Percentiles rank a stretch among this genome's conserved stretches.
Evolutionary conservation across 53 echinoderm and acorn worm species (phyloP).

Genomic region (Luidia sarsii): DNA sequence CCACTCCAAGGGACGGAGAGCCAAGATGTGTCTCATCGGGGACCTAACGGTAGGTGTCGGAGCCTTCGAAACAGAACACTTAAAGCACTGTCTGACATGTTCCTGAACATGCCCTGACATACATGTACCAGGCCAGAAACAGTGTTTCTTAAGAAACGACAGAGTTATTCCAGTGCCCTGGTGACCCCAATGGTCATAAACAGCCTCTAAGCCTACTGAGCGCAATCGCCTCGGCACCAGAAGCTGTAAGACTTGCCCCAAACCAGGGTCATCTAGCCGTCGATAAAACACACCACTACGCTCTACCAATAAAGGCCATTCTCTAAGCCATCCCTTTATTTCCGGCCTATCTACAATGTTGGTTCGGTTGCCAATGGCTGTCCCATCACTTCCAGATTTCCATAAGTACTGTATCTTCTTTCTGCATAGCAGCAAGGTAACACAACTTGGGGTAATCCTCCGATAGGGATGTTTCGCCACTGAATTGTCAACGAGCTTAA

Average conservation of each 20-base stretch:
- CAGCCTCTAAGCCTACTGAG: neutral
- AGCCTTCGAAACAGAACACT: neutral
- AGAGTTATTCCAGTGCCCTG: neutral
- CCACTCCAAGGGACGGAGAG: neutral
- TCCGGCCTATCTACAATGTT: neutral
- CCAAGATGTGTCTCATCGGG: conserved; percentile 1
- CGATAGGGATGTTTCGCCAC: too few relatives aligned
- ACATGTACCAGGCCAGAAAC: conserved; percentile 12
- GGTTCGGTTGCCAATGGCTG: conserved; percentile 40
- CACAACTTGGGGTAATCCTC: too few relatives aligned
- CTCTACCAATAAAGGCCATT: conserved; percentile 11
- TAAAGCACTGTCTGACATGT: neutral
- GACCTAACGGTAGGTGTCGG: neutral
- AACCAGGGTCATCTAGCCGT: neutral
- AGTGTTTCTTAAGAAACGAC: neutral
- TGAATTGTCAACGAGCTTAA: too few relatives aligned
- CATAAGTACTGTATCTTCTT: conserved; percentile 31
- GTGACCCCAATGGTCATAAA: conserved; percentile 5
- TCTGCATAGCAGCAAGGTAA: conserved; percentile 40
- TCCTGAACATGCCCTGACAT: neutral
- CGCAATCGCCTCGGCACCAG: neutral
- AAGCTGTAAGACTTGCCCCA: neutral
- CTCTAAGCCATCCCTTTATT: conserved; percentile 36
- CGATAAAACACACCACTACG: conserved; percentile 43
- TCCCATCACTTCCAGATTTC: too few relatives aligned